phyloP scores from a whole-genome alignment of 2,888 invertebrate genomes.

The Philonicus albiceps region DNA sequence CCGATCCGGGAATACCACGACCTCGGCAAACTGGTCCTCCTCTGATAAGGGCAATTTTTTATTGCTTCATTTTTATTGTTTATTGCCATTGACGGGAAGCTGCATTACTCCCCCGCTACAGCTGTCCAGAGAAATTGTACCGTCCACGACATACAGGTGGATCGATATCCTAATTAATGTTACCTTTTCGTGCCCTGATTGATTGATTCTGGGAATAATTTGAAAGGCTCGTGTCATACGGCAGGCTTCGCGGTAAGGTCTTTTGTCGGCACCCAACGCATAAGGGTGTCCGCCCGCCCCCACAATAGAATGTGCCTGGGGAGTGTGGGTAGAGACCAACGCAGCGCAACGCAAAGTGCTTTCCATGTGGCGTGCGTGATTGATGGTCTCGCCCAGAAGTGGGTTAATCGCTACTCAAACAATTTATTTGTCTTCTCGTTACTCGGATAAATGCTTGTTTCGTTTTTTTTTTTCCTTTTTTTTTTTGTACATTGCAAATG shows the following conservation, averaged over 20 bases:
- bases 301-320: not conserved
- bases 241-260: not conserved
- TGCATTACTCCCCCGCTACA: not conserved
- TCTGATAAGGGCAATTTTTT: slow-evolving; percentile 13
- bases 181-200: not conserved
- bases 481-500: not conserved
- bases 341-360: not conserved
- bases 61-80: not conserved
- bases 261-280: not conserved
- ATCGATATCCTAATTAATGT: not conserved
- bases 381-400: not conserved
- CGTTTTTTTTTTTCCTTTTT: not conserved
- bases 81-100: not conserved
- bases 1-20: not conserved
- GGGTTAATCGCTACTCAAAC: not conserved
- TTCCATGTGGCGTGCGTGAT: not conserved
- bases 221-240: not conserved
- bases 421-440: not conserved
- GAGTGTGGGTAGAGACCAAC: not conserved
- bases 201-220: not conserved
- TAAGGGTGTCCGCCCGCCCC: not conserved
- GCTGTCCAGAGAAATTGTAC: not conserved
- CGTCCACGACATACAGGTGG: not conserved
- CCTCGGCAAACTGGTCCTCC: not conserved
- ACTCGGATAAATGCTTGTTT: not conserved